A percentile compares a stretch with the other conserved stretches of the same genome.
Evolutionary conservation across 2,888 invertebrate genomes (phyloP).

Genomic region (Apamea monoglypha): DNA sequence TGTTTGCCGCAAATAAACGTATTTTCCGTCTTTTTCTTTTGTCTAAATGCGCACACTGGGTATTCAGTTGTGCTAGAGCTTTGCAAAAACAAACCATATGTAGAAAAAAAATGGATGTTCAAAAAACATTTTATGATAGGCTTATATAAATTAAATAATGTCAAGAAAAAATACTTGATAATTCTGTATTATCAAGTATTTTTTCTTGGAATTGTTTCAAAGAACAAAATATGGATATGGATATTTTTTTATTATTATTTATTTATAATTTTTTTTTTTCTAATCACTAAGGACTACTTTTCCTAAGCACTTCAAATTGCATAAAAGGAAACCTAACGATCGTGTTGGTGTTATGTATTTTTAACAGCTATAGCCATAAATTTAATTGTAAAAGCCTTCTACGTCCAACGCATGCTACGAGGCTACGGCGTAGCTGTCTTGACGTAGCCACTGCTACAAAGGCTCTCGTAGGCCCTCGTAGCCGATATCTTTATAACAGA

Average conservation of each 20-base stretch:
- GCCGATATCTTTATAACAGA: not conserved
- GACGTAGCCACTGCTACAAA: not conserved
- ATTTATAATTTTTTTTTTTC: no score
- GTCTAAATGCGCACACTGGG: not conserved
- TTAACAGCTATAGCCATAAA: not conserved
- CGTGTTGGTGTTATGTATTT: not conserved
- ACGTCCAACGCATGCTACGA: not conserved
- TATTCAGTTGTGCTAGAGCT: not conserved
- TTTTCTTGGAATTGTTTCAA: no score
- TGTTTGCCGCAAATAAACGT: no score
- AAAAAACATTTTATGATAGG: no score
- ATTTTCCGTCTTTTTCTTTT: no score
- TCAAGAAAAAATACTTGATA: not conserved
- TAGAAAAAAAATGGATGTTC: not conserved
- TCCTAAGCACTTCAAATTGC: not conserved
- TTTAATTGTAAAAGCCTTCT: not conserved
- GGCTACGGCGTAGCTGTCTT: slow-evolving; percentile 14
- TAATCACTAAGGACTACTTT: not conserved
- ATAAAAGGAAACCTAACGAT: not conserved
- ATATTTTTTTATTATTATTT: no score
- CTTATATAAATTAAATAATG: not conserved
- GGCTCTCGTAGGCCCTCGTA: not conserved
- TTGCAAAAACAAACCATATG: not conserved
- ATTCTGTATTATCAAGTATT: no score
- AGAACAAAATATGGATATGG: no score